These are phyloP conservation scores for Cetonia aurata DNA, from an alignment of 2,888 invertebrate species.

Conservation along the genomic window DNA sequence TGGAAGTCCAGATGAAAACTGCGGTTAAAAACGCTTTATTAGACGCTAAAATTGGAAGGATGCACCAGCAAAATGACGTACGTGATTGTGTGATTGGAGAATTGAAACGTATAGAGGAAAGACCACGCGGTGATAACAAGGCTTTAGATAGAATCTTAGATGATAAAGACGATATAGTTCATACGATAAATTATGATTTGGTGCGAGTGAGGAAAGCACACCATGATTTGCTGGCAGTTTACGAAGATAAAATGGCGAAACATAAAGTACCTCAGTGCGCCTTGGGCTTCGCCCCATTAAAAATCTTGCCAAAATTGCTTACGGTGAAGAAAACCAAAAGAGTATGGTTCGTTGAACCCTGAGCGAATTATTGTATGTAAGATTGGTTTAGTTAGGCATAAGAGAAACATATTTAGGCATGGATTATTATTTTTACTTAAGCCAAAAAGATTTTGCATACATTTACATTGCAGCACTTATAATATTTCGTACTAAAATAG, in stretches of 20 bases:
- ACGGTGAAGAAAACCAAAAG: background rate
- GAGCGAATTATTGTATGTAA: too few relatives aligned
- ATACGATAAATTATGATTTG: background rate
- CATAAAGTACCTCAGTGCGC: background rate
- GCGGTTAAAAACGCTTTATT: background rate
- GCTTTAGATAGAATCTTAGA: background rate
- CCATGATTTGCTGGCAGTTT: background rate
- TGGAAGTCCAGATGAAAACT: background rate
- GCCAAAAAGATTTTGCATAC: too few relatives aligned
- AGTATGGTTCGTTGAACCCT: too few relatives aligned
- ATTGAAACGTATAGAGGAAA: background rate
- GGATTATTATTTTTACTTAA: too few relatives aligned
- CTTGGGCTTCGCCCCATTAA: conserved; percentile 13
- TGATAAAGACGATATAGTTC: background rate
- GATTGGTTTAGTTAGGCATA: too few relatives aligned
- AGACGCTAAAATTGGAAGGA: background rate
- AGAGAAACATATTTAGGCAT: too few relatives aligned
- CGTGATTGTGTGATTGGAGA: background rate
- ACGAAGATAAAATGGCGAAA: background rate
- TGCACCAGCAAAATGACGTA: background rate
- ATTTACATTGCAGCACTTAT: too few relatives aligned
- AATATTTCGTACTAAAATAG: too few relatives aligned
- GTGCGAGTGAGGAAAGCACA: background rate
- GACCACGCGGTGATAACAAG: background rate
- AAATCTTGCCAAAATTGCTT: conserved; percentile 5